phyloP scores from a whole-genome alignment of 2,113 vertebrate genomes.

The Periophthalmodon schlosseri region DNA sequence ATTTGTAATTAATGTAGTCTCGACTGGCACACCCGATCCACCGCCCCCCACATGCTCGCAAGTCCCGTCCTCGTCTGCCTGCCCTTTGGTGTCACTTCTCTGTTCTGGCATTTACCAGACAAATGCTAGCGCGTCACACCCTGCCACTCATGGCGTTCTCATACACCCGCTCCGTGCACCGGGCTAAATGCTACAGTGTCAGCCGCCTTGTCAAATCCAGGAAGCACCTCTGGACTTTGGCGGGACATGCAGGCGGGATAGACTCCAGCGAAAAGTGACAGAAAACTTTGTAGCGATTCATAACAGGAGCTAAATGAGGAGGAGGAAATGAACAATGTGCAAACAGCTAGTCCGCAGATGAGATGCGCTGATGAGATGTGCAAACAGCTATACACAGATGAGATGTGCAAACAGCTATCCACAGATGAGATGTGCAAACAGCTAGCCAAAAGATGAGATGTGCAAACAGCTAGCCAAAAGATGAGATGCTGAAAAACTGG shows the following conservation, averaged over 20 bases:
- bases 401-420: no score
- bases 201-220: slow-evolving; percentile 61
- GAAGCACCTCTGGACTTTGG: slow-evolving; percentile 43
- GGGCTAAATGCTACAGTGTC: slow-evolving; percentile 66
- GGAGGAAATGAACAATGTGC: background rate
- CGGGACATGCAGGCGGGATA: slow-evolving; percentile 23
- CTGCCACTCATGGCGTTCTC: slow-evolving; percentile 62
- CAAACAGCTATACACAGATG: no score
- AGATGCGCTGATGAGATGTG: background rate
- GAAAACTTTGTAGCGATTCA: background rate
- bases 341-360: background rate
- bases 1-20: slow-evolving; percentile 41
- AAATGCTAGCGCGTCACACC: slow-evolving; percentile 75
- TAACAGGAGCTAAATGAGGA: background rate
- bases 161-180: slow-evolving; percentile 4
- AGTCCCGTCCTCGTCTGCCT: slow-evolving; percentile 24
- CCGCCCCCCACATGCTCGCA: slow-evolving; percentile 3
- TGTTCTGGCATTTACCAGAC: slow-evolving; percentile 75
- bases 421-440: background rate
- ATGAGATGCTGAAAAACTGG: background rate
- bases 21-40: slow-evolving; percentile 17
- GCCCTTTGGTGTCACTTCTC: slow-evolving; percentile 73
- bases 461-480: background rate
- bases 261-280: background rate
- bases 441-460: background rate